Percentiles rank a stretch among this genome's conserved stretches.
Conservation (phyloP, 2,888 invertebrate species). For the Thumatha senex region DNA sequence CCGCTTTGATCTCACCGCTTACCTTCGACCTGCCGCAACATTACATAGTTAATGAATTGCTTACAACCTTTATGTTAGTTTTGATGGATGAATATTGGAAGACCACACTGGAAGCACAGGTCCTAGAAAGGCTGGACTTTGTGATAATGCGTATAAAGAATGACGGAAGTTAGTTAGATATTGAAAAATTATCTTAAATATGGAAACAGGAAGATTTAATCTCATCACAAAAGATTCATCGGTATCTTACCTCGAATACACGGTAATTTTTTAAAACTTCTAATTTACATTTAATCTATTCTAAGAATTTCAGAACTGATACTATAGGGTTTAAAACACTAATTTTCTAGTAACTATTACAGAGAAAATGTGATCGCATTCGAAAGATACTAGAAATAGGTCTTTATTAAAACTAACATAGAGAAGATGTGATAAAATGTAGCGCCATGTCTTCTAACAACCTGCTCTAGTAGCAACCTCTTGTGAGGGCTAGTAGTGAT, state of each 20-base stretch:
- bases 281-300: no score
- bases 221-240: no score
- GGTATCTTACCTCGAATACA: no score
- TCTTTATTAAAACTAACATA: neutral
- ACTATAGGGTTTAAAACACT: no score
- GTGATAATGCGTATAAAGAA: neutral
- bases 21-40: conserved; percentile 78
- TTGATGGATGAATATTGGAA: conserved; percentile 18
- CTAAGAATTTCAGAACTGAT: no score
- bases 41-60: conserved; percentile 66
- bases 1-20: conserved; percentile 72
- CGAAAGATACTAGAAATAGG: neutral
- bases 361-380: no score
- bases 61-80: conserved; percentile 21
- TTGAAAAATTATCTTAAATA: no score
- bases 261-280: no score
- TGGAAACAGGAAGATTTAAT: no score
- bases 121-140: neutral
- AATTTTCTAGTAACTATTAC: no score
- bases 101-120: conserved; percentile 25
- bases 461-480: conserved; percentile 43
- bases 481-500: conserved; percentile 59
- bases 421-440: conserved; percentile 35
- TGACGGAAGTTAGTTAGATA: no score
- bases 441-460: conserved; percentile 34